phyloP scores from a whole-genome alignment of 1,140 invertebrate genomes.

The Paralvinella palmiformis region DNA sequence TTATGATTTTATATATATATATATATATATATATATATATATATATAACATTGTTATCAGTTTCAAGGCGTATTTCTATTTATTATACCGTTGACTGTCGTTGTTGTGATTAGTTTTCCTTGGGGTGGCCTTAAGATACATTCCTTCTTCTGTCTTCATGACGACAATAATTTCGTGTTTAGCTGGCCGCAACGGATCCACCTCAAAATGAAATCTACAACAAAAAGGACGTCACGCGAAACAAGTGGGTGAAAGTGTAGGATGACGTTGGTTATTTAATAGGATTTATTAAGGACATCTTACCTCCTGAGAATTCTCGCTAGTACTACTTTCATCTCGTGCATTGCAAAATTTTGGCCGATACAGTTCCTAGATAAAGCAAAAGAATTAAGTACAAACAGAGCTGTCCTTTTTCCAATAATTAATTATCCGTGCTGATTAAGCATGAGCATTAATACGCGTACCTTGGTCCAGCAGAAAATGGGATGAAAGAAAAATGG shows the following conservation, averaged over 20 bases:
- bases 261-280: neutral
- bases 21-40: neutral
- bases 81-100: too few relatives aligned
- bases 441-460: neutral
- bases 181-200: neutral
- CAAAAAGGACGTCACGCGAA: neutral
- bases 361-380: conserved; percentile 12
- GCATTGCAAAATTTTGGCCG: conserved; percentile 16
- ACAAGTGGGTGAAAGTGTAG: too few relatives aligned
- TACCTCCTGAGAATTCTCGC: neutral
- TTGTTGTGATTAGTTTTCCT: too few relatives aligned
- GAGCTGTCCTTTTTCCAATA: too few relatives aligned
- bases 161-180: neutral
- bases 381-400: too few relatives aligned
- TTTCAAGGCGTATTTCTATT: neutral
- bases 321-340: conserved; percentile 14
- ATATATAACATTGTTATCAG: neutral
- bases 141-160: neutral
- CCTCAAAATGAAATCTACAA: neutral
- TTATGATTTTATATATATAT: neutral
- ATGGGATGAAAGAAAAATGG: conserved; percentile 26
- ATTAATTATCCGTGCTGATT: neutral
- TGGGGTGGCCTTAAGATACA: neutral
- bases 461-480: conserved; percentile 32
- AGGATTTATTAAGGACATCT: neutral